Evolutionary conservation across 2,113 vertebrate genomes (phyloP).

Genomic region (Manacus vitellinus): DNA sequence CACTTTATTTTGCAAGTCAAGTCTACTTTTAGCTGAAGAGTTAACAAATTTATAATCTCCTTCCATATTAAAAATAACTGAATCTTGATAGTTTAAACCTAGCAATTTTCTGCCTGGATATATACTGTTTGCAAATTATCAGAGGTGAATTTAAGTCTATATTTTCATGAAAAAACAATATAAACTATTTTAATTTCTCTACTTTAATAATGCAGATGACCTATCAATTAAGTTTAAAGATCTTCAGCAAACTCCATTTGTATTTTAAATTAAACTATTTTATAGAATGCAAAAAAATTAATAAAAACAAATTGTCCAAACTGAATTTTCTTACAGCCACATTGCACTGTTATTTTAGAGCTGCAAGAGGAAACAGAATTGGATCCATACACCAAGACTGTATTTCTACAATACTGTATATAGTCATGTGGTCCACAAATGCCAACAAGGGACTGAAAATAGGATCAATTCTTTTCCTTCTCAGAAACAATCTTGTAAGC

Average conservation of each 20-base stretch:
- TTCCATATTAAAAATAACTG: not conserved
- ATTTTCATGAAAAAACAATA: not conserved
- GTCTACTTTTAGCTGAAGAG: not conserved
- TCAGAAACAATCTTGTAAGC: conserved; percentile 80
- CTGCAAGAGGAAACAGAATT: conserved; percentile 8
- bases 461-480: conserved; percentile 75
- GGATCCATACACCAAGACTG: not conserved
- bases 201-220: not conserved
- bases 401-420: conserved; percentile 58
- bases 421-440: conserved; percentile 50
- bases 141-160: not conserved
- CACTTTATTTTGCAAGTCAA: not conserved
- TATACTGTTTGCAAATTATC: not conserved
- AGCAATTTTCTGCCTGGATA: not conserved
- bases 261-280: not conserved
- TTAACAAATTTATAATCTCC: not conserved
- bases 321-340: not conserved
- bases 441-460: conserved; percentile 76
- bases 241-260: not conserved
- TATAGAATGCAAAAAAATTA: not conserved
- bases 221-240: not conserved
- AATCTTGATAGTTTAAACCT: not conserved
- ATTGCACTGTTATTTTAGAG: not conserved
- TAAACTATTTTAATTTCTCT: not conserved
- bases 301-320: not conserved